These are phyloP conservation scores for fruit fly (Drosophila melanogaster) DNA, from an alignment of 1,140 invertebrate species.

Conservation along the genomic window Release_6_plus_ISO1_MT NT_033777.3:9781501-9782000, in stretches of 20 bases:
- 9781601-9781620: conserved; percentile 74
- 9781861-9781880: conserved; percentile 43
- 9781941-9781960: conserved; percentile 78
- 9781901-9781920: conserved; percentile 40
- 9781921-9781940: conserved; percentile 45
- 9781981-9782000: conserved; percentile 68
- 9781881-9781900: conserved; percentile 6
- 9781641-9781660: conserved; percentile 67
- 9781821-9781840: conserved; percentile 84
- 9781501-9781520: conserved; percentile 24
- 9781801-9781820: conserved; percentile 85
- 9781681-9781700: conserved; percentile 51
- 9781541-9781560: too few species aligned
- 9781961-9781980: conserved; percentile 79
- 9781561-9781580: conserved; percentile 33
- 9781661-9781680: conserved; percentile 45
- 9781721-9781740: conserved; percentile 69
- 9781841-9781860: conserved; percentile 71
- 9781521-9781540: conserved; percentile 36
- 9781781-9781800: conserved; percentile 49
- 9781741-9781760: conserved; percentile 69
- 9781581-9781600: conserved; percentile 65
- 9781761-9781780: conserved; percentile 63
- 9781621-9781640: conserved; percentile 76
- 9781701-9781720: conserved; percentile 68